These are phyloP conservation scores for Amiota minor DNA, from an alignment of 2,888 invertebrate genomes.

Conservation along the genomic window DNA sequence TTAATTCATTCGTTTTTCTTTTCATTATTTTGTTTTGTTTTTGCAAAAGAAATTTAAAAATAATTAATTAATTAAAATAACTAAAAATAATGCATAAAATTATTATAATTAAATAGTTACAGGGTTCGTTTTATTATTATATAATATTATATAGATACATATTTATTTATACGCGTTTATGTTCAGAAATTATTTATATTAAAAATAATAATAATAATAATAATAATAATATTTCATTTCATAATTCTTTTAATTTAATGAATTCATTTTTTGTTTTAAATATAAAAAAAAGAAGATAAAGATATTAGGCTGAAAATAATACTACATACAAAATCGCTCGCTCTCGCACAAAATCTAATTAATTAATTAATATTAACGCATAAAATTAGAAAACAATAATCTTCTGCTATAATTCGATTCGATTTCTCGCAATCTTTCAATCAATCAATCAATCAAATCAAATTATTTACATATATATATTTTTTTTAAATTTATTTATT, in stretches of 20 bases:
- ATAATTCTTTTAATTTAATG: slow-evolving; percentile 41
- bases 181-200: slow-evolving; percentile 32
- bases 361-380: slow-evolving; percentile 29
- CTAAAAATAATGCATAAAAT: slow-evolving; percentile 64
- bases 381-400: slow-evolving; percentile 65
- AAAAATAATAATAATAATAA: background rate
- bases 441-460: too few species aligned
- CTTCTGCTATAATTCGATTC: background rate
- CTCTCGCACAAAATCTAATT: background rate
- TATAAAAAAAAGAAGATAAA: slow-evolving; percentile 33
- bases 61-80: slow-evolving; percentile 63
- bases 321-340: slow-evolving; percentile 57
- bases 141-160: slow-evolving; percentile 51
- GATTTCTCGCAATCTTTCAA: background rate
- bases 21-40: slow-evolving; percentile 48
- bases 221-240: slow-evolving; percentile 19
- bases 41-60: slow-evolving; percentile 55
- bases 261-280: slow-evolving; percentile 41
- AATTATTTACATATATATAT: too few species aligned
- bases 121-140: slow-evolving; percentile 41
- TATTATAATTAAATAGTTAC: slow-evolving; percentile 58
- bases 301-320: slow-evolving; percentile 60
- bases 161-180: slow-evolving; percentile 16
- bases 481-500: slow-evolving; percentile 5
- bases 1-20: slow-evolving; percentile 44